Conservation (phyloP, 2,888 invertebrate species). For the Trichogramma dendrolimi region DNA sequence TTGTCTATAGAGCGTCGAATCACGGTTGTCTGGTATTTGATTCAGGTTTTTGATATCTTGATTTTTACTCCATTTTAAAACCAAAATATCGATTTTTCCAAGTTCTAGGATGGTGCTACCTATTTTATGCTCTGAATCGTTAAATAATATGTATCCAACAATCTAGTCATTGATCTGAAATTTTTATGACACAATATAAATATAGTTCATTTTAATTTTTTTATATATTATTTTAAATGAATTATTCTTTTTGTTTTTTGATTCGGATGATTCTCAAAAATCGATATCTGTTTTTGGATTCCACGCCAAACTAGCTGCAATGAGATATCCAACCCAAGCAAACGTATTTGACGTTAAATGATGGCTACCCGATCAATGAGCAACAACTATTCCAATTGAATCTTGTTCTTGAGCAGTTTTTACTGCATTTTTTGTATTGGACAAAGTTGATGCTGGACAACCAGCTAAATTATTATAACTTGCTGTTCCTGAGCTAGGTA, state of each 20-base stretch:
- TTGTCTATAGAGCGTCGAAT: slow-evolving; percentile 58
- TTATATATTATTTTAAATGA: no score
- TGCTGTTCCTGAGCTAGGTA: slow-evolving; percentile 59
- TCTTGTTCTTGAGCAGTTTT: slow-evolving; percentile 55
- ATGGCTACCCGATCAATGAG: slow-evolving; percentile 60
- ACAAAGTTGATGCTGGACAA: slow-evolving; percentile 59
- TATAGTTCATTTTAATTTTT: no score
- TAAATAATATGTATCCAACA: slow-evolving; percentile 57
- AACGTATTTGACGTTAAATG: slow-evolving; percentile 59
- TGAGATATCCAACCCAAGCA: slow-evolving; percentile 59
- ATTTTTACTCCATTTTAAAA: slow-evolving; percentile 54
- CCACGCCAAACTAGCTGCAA: slow-evolving; percentile 59
- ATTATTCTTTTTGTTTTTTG: slow-evolving; percentile 37
- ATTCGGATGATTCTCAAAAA: slow-evolving; percentile 35
- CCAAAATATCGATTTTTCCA: slow-evolving; percentile 57
- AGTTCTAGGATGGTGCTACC: slow-evolving; percentile 58
- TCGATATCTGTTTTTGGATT: slow-evolving; percentile 54
- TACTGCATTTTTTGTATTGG: slow-evolving; percentile 57
- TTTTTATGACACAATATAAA: no score
- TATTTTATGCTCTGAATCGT: slow-evolving; percentile 52
- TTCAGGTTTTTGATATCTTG: slow-evolving; percentile 53
- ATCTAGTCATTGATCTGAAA: slow-evolving; percentile 52
- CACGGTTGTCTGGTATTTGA: slow-evolving; percentile 57
- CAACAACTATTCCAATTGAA: slow-evolving; percentile 56
- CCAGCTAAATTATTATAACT: slow-evolving; percentile 61